These are phyloP conservation scores for Saguinus midas DNA, from an alignment of 2,113 vertebrate species.

Conservation along the genomic window DNA sequence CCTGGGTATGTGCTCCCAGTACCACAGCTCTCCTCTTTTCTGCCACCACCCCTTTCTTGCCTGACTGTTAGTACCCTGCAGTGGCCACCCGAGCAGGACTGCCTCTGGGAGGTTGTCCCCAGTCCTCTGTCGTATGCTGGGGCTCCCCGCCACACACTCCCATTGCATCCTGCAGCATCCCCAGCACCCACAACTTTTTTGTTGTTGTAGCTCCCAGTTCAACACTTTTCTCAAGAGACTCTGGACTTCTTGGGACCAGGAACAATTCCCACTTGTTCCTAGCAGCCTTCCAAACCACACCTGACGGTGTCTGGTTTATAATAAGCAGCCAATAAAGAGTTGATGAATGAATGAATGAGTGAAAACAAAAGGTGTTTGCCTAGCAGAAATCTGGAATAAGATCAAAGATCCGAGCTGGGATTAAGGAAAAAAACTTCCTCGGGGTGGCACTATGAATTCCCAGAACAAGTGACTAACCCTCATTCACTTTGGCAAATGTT, in stretches of 20 bases:
- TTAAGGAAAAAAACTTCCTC: slow-evolving; percentile 48
- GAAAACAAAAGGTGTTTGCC: background rate
- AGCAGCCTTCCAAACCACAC: background rate
- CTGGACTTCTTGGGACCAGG: background rate
- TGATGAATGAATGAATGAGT: background rate
- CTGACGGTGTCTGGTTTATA: background rate
- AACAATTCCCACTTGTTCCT: background rate
- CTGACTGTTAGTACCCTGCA: background rate
- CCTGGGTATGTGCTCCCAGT: background rate
- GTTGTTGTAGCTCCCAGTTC: background rate
- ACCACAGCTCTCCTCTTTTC: background rate
- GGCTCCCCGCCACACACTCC: background rate
- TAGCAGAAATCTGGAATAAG: slow-evolving; percentile 16
- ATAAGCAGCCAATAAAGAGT: background rate
- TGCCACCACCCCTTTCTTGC: fast-evolving
- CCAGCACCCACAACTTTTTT: background rate
- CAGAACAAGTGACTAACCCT: slow-evolving; percentile 31
- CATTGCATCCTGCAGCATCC: background rate
- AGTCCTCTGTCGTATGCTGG: background rate
- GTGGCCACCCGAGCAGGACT: background rate
- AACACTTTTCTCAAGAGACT: background rate
- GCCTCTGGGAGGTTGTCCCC: background rate
- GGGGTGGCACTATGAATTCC: background rate
- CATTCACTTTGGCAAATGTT: background rate
- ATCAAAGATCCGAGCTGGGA: slow-evolving; percentile 33